Conservation (phyloP, 1,140 invertebrate species). For the Palaemon carinicauda region DNA sequence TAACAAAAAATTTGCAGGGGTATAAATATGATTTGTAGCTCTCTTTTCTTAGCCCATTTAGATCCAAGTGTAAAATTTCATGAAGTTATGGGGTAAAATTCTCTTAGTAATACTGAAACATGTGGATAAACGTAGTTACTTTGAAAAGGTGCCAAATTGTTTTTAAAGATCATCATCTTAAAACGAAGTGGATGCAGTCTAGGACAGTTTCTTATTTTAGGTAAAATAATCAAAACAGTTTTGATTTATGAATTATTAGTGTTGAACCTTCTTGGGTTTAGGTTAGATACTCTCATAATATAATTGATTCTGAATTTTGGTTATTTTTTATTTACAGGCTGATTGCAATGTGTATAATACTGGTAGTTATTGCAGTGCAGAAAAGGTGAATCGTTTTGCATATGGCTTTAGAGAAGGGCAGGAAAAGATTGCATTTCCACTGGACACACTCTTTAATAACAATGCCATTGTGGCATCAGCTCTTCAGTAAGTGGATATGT, state of each 20-base stretch:
- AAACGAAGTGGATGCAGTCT: not conserved
- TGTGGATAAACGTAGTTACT: too few relatives aligned
- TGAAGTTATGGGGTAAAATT: too few relatives aligned
- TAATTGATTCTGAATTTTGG: too few relatives aligned
- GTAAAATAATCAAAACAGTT: too few relatives aligned
- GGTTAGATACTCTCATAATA: not conserved
- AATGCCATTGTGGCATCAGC: constrained; percentile 46
- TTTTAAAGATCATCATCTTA: too few relatives aligned
- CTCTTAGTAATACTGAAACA: too few relatives aligned
- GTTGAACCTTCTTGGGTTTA: not conserved
- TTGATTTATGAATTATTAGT: not conserved
- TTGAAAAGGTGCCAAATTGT: too few relatives aligned
- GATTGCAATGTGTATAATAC: constrained; percentile 17
- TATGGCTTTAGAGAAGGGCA: constrained; percentile 36
- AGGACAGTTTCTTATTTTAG: not conserved
- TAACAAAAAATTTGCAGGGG: too few relatives aligned
- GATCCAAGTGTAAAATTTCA: too few relatives aligned
- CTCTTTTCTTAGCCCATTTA: too few relatives aligned
- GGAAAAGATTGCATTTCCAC: constrained; percentile 38
- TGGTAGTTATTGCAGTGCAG: not conserved
- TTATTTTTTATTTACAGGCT: not conserved
- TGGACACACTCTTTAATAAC: constrained; percentile 37
- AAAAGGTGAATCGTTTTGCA: constrained; percentile 33
- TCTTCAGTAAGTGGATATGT: constrained; percentile 33
- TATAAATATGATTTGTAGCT: too few relatives aligned